A percentile compares a stretch with the other conserved stretches of the same genome.
Evolutionary conservation across 2,113 vertebrate genomes (phyloP).

Genomic region (Oplegnathus fasciatus): DNA sequence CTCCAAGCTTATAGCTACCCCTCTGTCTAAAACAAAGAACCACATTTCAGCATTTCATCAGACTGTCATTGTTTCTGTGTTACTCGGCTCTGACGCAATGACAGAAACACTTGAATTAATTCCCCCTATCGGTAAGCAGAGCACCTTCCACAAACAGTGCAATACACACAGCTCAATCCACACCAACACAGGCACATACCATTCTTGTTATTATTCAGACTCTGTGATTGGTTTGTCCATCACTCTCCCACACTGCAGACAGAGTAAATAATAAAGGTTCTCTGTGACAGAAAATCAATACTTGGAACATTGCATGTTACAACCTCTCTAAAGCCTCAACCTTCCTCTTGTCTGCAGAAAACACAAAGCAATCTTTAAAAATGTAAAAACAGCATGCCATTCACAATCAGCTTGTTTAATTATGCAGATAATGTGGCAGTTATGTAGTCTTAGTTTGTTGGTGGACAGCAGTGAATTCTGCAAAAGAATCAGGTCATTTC

Average conservation of each 20-base stretch:
- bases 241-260: slow-evolving; percentile 45
- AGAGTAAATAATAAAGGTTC: slow-evolving; percentile 60
- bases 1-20: not conserved
- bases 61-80: slow-evolving; percentile 15
- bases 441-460: not conserved
- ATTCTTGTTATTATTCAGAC: slow-evolving; percentile 42
- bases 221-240: slow-evolving; percentile 31
- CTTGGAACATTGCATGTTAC: slow-evolving; percentile 26
- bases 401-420: not conserved
- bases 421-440: not conserved
- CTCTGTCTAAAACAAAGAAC: not conserved
- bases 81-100: slow-evolving; percentile 13
- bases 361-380: slow-evolving; percentile 18
- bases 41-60: slow-evolving; percentile 5
- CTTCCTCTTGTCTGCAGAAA: slow-evolving; percentile 16
- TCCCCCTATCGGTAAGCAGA: slow-evolving; percentile 39
- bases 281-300: slow-evolving; percentile 66
- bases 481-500: slow-evolving; percentile 17
- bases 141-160: slow-evolving; percentile 38
- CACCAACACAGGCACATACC: not conserved
- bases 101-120: slow-evolving; percentile 36
- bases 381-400: not conserved
- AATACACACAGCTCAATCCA: slow-evolving; percentile 13
- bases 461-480: not conserved
- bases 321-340: slow-evolving; percentile 10